These are phyloP conservation scores for Phylloscopus collybita DNA, from an alignment of 2,797 vertebrate genomes.

Conservation along the genomic window DNA sequence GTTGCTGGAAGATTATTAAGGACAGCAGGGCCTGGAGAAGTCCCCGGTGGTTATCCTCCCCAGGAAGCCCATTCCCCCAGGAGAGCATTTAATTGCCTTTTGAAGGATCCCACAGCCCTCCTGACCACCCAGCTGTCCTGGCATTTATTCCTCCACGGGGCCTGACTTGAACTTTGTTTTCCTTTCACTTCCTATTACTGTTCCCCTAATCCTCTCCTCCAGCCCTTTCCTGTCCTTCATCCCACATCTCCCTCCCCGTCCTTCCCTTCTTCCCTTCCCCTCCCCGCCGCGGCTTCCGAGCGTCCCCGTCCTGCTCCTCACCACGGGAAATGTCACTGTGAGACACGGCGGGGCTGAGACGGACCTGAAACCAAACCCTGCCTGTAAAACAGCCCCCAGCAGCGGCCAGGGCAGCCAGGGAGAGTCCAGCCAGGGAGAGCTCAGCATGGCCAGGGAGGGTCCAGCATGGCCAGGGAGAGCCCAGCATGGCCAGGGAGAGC, in stretches of 20 bases:
- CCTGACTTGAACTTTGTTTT: slow-evolving; percentile 49
- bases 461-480: no score
- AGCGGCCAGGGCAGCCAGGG: accelerated
- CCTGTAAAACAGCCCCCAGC: background rate
- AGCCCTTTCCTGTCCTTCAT: slow-evolving; percentile 19
- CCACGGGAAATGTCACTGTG: background rate
- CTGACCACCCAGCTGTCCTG: slow-evolving; percentile 22
- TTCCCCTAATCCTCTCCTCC: slow-evolving; percentile 41
- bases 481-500: no score
- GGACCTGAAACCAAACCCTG: background rate
- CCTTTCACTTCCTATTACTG: slow-evolving; percentile 65
- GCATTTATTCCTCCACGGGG: slow-evolving; percentile 1
- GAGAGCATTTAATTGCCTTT: slow-evolving; percentile 64
- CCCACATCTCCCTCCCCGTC: background rate
- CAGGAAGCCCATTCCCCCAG: background rate
- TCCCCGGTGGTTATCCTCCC: background rate
- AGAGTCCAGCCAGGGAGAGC: no score
- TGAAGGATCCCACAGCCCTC: slow-evolving; percentile 2
- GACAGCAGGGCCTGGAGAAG: slow-evolving; percentile 5
- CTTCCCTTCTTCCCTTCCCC: background rate
- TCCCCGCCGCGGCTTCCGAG: background rate
- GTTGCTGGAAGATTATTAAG: slow-evolving; percentile 19
- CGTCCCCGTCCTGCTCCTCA: background rate
- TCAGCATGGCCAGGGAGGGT: no score
- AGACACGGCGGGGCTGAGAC: background rate